Evolutionary conservation across 2,888 invertebrate genomes (phyloP).

Genomic region (Archaeoteleia sp.): DNA sequence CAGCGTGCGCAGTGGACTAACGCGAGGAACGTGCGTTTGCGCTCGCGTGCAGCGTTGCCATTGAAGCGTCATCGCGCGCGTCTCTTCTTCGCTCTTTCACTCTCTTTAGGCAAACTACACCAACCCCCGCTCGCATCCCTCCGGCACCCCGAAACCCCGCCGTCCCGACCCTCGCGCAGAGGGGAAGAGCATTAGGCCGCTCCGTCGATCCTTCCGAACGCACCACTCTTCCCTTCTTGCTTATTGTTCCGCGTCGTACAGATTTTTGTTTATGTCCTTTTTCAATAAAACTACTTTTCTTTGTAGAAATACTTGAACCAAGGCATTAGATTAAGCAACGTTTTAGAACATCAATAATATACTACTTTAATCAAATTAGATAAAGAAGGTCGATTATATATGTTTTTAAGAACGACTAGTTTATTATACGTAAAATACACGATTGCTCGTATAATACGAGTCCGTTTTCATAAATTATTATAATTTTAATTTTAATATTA

Average conservation of each 20-base stretch:
- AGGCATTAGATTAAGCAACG: too few species aligned
- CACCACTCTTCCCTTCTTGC: conserved; percentile 44
- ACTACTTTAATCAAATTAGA: too few species aligned
- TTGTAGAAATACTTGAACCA: too few species aligned
- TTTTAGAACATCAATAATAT: not conserved
- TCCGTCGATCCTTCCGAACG: conserved; percentile 29
- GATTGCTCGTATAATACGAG: too few species aligned
- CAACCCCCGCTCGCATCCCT: conserved; percentile 53
- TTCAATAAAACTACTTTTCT: conserved; percentile 20
- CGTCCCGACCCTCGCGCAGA: too few species aligned
- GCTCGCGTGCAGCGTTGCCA: conserved; percentile 48
- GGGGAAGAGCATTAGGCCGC: conserved; percentile 33
- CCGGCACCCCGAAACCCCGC: too few species aligned
- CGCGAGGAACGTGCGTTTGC: conserved; percentile 38
- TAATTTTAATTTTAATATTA: too few species aligned
- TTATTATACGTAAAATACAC: too few species aligned
- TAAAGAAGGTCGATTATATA: too few species aligned
- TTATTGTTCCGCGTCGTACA: conserved; percentile 29
- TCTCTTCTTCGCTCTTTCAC: conserved; percentile 42
- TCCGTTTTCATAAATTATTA: too few species aligned
- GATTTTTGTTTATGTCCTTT: conserved; percentile 18
- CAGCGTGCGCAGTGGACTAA: conserved; percentile 33
- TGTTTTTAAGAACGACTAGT: too few species aligned
- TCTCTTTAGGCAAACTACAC: conserved; percentile 45
- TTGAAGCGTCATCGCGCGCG: conserved; percentile 15